A percentile compares a stretch with the other conserved stretches of the same genome.
Conservation (phyloP, 2,113 vertebrate genomes). For the Aleadryas rufinucha region DNA sequence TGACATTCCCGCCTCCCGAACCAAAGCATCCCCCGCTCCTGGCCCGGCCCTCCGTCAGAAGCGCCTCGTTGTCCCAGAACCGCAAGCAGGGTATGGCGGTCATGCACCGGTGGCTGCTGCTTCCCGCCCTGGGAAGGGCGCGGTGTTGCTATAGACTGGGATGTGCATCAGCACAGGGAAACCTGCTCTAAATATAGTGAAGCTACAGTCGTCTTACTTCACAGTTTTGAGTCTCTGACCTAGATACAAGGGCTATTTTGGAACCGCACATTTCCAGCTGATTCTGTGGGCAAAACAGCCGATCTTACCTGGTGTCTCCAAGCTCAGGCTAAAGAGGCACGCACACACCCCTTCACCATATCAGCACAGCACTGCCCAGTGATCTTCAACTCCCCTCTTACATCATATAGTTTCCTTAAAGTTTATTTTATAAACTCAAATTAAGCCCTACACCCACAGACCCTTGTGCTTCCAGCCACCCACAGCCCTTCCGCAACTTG, state of each 20-base stretch:
- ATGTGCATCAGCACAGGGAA: background rate
- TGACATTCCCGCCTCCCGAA: too few relatives aligned
- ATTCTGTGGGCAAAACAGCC: background rate
- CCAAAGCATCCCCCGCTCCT: background rate
- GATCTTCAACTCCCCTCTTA: background rate
- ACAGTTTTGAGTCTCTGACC: background rate
- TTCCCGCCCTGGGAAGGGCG: background rate
- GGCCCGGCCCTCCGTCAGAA: background rate
- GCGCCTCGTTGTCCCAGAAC: background rate
- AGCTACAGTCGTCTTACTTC: background rate
- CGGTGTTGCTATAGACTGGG: background rate
- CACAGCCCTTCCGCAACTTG: rapidly evolving
- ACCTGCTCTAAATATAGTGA: background rate
- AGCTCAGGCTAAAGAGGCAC: rapidly evolving
- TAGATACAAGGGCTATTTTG: background rate
- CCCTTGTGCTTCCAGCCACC: background rate
- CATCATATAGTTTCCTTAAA: background rate
- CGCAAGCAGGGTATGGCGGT: rapidly evolving
- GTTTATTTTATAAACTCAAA: background rate
- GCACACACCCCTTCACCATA: rapidly evolving
- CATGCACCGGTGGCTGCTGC: rapidly evolving
- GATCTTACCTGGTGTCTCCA: rapidly evolving
- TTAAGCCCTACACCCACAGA: background rate
- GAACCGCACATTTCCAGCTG: background rate
- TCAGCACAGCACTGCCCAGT: background rate